These are phyloP conservation scores for Masnerella sp. DNA, from an alignment of 2,888 invertebrate species.

Conservation along the genomic window DNA sequence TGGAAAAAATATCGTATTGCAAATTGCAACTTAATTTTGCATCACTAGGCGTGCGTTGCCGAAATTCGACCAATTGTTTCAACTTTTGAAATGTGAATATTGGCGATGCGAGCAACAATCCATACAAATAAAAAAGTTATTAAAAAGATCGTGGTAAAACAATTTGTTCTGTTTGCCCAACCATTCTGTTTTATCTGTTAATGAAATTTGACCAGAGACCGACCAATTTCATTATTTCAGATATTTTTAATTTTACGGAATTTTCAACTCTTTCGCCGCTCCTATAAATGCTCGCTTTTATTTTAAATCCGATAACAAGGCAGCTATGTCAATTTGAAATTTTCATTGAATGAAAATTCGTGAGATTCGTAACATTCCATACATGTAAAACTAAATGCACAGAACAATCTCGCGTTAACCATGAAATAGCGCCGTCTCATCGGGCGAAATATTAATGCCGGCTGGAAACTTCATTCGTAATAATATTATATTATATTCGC, in stretches of 20 bases:
- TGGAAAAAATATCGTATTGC: no score
- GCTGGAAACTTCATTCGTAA: constrained; percentile 42
- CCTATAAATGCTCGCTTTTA: constrained; percentile 55
- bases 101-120: constrained; percentile 14
- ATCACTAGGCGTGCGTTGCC: no score
- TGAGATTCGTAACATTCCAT: constrained; percentile 57
- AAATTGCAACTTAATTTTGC: no score
- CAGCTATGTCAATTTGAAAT: constrained; percentile 57
- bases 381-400: constrained; percentile 53
- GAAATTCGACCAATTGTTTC: neutral
- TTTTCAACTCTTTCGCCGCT: constrained; percentile 51
- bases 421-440: constrained; percentile 27
- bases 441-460: constrained; percentile 23
- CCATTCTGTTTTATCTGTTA: constrained; percentile 59
- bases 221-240: constrained; percentile 59
- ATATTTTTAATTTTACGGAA: constrained; percentile 61
- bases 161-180: constrained; percentile 58
- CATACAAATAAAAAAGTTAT: constrained; percentile 44
- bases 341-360: constrained; percentile 53
- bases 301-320: constrained; percentile 60
- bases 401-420: constrained; percentile 31
- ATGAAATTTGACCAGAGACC: constrained; percentile 59
- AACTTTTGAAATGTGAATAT: constrained; percentile 11
- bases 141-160: constrained; percentile 48
- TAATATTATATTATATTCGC: constrained; percentile 50